These are phyloP conservation scores for Bolborhynchus lineola DNA, from an alignment of 2,113 vertebrate species.

Conservation along the genomic window DNA sequence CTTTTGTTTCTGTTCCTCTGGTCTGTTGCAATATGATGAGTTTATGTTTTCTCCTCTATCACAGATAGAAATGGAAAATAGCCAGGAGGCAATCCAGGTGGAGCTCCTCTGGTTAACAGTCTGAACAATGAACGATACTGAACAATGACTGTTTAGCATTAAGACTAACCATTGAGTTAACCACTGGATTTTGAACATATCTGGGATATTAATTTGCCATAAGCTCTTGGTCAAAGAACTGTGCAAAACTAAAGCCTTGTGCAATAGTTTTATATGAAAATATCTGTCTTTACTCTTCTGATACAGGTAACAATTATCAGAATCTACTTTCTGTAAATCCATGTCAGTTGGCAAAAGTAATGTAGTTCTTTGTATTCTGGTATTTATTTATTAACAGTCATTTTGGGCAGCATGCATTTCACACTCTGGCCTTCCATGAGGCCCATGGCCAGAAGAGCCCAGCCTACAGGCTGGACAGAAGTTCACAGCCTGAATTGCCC, in stretches of 20 bases:
- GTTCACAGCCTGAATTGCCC: background rate
- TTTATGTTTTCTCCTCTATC: background rate
- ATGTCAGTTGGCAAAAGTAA: background rate
- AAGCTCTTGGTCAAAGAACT: background rate
- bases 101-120: background rate
- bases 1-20: background rate
- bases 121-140: background rate
- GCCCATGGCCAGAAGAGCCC: background rate
- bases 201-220: background rate
- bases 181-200: background rate
- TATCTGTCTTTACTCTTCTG: background rate
- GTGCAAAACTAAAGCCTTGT: background rate
- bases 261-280: background rate
- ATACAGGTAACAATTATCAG: background rate
- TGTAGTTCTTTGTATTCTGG: background rate
- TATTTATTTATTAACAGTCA: background rate
- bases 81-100: background rate
- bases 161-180: background rate
- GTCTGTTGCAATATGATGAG: background rate
- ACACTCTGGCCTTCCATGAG: background rate
- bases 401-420: background rate
- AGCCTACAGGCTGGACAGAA: rapidly evolving
- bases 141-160: background rate
- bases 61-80: background rate
- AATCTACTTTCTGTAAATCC: background rate